phyloP scores from a whole-genome alignment of 2,888 invertebrate species.

The Meliscaeva auricollis region DNA sequence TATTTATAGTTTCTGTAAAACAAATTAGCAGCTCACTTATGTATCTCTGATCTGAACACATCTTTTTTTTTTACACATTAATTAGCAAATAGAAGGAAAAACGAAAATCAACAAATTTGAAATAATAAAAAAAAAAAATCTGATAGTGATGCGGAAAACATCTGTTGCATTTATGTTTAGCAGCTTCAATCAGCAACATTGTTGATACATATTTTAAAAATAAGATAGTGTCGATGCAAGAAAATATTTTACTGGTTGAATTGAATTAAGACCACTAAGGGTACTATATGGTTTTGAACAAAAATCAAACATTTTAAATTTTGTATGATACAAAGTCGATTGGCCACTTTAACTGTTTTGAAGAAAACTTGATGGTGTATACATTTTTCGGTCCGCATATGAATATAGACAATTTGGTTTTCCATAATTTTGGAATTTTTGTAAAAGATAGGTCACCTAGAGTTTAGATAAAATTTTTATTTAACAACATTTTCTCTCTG shows the following conservation, averaged over 20 bases:
- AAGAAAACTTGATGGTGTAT: too few relatives aligned
- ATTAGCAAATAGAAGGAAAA: not conserved
- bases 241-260: not conserved
- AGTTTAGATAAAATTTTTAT: too few relatives aligned
- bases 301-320: too few relatives aligned
- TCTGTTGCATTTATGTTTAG: slow-evolving; percentile 19
- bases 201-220: slow-evolving; percentile 6
- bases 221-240: not conserved
- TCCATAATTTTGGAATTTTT: too few relatives aligned
- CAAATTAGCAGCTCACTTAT: slow-evolving; percentile 60
- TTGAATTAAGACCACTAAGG: too few relatives aligned
- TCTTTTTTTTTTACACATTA: not conserved
- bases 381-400: too few relatives aligned
- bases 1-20: slow-evolving; percentile 64
- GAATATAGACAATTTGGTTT: too few relatives aligned
- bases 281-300: not conserved
- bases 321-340: too few relatives aligned
- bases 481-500: too few relatives aligned
- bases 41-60: slow-evolving; percentile 5
- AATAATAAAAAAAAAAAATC: not conserved
- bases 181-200: slow-evolving; percentile 11
- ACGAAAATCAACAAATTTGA: not conserved
- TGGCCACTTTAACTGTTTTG: too few relatives aligned
- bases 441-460: too few relatives aligned
- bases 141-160: not conserved